Evolutionary conservation across 2,888 invertebrate species (phyloP), one percentile per base, ranked within the genome.

Genomic region (Alloscopus bannaensis): DNA sequence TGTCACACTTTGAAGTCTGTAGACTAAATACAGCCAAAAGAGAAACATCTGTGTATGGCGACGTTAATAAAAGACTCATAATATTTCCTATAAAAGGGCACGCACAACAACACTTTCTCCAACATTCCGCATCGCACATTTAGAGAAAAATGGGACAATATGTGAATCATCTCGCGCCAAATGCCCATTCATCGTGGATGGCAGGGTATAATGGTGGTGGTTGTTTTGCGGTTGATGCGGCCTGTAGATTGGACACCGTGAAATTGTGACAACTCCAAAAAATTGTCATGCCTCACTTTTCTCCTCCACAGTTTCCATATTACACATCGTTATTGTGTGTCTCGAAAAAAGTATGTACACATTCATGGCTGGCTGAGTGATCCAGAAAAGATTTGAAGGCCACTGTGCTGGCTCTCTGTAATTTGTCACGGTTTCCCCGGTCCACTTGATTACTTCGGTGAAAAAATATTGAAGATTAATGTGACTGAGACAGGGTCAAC

Each of bases 1-100:
- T 75, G 69, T 81, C 81, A 78, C 81, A 81, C 81, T 73, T n/a
- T 62, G 76, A 77, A 60, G 62, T 40, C 69, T 69, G 69, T 55
- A 69, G 52, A 68, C 50, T 55, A 62, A 77, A 77, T 77, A 26
- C 50, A 69, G 64, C 69, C 42, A 62, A 55, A 59, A 16, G 40
- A 52, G 55, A 42, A 11, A 40, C 40, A 57, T 62, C 4, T 26
- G 47, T 47, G 36, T 50, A 26, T 55, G 18, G 40, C 28, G 26
- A 1, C 31, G 28, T 18, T 52, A 29, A 40, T 8, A 47, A 29
- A 31, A 55, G 45, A 18, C 2, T 40, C 47, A 68, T 50, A 73
- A 22, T 66, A n/a, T 57, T 57, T 45, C 57, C 59, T 36, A 59
- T 57, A 57, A 45, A 45, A 40, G 52, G 20, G 42, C 60, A 40